These are phyloP conservation scores for Polietes domitor DNA, from an alignment of 2,888 invertebrate species.

Conservation along the genomic window DNA sequence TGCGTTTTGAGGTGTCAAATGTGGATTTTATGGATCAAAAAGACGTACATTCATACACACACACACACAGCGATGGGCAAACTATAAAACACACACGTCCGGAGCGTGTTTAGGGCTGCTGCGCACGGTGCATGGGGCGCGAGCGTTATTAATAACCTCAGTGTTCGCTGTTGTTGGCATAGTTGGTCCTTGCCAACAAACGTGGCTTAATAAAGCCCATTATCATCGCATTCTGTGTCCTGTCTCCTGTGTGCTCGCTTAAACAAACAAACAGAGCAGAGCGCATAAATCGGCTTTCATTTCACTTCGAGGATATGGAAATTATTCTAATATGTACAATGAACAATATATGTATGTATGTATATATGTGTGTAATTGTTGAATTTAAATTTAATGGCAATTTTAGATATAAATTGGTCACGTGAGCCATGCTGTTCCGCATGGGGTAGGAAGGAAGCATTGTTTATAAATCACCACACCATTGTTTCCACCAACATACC, in stretches of 20 bases:
- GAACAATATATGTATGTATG: neutral
- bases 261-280: conserved; percentile 7
- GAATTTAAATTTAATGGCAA: neutral
- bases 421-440: neutral
- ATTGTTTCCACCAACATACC: no score
- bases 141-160: neutral
- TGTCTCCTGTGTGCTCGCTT: neutral
- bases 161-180: neutral
- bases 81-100: conserved; percentile 17
- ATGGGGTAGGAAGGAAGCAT: neutral
- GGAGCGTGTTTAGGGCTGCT: neutral
- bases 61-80: neutral
- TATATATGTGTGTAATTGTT: neutral
- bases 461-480: no score
- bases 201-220: neutral
- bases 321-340: neutral
- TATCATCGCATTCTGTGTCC: neutral
- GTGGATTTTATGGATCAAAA: neutral
- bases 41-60: neutral
- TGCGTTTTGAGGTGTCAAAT: conserved; percentile 17
- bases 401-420: neutral
- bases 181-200: neutral
- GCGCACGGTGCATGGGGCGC: neutral
- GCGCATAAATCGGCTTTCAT: conserved; percentile 6
- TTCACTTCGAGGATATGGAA: neutral